Base-by-base conservation (phyloP, 2,888 invertebrate species). In the Alentia gelatinosa region DNA sequence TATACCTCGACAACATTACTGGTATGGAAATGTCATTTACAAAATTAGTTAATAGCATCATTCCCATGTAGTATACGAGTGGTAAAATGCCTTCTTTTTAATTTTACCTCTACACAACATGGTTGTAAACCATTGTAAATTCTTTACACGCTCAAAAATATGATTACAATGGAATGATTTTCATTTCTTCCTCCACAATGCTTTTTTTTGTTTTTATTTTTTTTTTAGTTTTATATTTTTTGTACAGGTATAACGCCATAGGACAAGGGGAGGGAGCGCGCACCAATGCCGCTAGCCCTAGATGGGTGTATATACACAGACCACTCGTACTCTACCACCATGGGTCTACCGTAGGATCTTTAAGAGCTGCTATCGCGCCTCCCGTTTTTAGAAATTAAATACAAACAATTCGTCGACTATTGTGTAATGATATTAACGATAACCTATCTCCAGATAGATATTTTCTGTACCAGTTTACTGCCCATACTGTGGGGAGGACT, bases 121-220 rank as follows among this genome's bases (percentile, higher is more conserved):
- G 42, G 26, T 47, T 39, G 30, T 47, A 86, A 26, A 50, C 86
- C 86, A 86, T 35, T 86, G 86, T 47, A 83, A 40, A 40, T 83
- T 40, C 40, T 83, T 83, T 83, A 83, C 39, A 86, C 30, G 50
- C 35, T 86, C 33, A 47, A 86, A 86, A 86, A 86, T 86, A 86
- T 40, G 23, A 40, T 86, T 86, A 86, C 86, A 86, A 86, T 86
- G 86, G 86, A 86, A 86, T 86, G 86, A 86, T 86, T 86, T 86
- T 30, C 39, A 9, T 86, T 42, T 50, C 50, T 42, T 50, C 86
- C 79, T 23, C 83, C 35, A 86, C 47, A 86, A 86, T 86, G 86
- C 86, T 86, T 84, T 84, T 40, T 47, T 86, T 86, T 50, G 35
- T 79, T 9, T 19, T 3, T 56, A 9, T 12, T 12, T 56, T 56